Base-by-base conservation (phyloP, 2,888 invertebrate species). In the Drosophila melanocephala region DNA sequence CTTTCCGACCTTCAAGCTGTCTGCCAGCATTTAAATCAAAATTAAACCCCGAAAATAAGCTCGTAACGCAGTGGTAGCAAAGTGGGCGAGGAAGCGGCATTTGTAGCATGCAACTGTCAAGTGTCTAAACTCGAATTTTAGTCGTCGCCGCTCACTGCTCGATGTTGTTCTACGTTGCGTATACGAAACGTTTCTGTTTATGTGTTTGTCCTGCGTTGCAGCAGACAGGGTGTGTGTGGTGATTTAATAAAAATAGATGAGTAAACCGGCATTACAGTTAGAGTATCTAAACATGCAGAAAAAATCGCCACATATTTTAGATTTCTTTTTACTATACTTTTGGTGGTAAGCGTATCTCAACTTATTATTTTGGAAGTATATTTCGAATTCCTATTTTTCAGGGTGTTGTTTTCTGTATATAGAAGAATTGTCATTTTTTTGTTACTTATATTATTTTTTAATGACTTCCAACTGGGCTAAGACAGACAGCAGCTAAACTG, bases 181-280 rank as follows among this genome's bases (percentile, higher is more conserved):
- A 87, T 89, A 83, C 88, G 88, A 85, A 87, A 80, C 53, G 72
- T 22, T 71, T 65, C 62, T 78, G 72, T 72, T 75, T 82, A 67
- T 63, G 67, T 67, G 52, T 59, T 52, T 67, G 64, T 60, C 39
- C 67, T 75, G 76, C 72, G 32, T 67, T 76, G 75, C 77, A 76
- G 59, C 75, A 72, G 56, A 65, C 57, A 52, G 35, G 39, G 57
- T 70, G 70, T 76, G 62, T 73, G 71, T 61, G 68, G 64, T 77
- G 77, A 79, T 86, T 87, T 90, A 90, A 87, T 87, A 83, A 82
- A 90, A 87, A 87, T 83, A 87, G 69, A 88, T 88, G 90, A 88
- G 81, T 76, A 59, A 77, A 74, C 76, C 78, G 83, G 83, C 79
- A 83, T 81, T 79, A 81, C 77, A 79, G 68, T 69, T 63, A 32